A percentile compares a stretch with the other conserved stretches of the same genome.
Conservation (phyloP, 2,113 vertebrate species). For the Danio rerio region DNA sequence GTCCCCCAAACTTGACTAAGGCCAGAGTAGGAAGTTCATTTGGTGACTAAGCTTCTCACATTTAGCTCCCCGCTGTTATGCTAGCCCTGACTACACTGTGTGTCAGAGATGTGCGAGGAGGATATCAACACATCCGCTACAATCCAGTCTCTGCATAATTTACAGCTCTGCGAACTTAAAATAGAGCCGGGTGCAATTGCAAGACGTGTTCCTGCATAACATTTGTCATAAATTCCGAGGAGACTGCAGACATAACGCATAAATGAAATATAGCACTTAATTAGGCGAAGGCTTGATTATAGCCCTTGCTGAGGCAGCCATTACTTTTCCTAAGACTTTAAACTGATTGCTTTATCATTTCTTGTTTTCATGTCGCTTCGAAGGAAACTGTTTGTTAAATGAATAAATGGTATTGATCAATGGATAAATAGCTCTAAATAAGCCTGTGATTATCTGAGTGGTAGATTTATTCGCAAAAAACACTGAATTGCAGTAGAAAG, state of each 20-base stretch:
- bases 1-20: not conserved
- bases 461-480: not conserved
- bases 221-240: not conserved
- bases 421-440: not conserved
- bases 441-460: not conserved
- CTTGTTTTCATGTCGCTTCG: not conserved
- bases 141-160: conserved; percentile 33
- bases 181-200: conserved; percentile 18
- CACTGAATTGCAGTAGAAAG: not conserved
- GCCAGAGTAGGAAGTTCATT: conserved; percentile 6
- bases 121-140: conserved; percentile 35
- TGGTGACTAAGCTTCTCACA: conserved; percentile 19
- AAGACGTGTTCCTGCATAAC: conserved; percentile 14
- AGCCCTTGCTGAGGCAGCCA: not conserved
- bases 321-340: not conserved
- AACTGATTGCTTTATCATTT: not conserved
- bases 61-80: conserved; percentile 5
- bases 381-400: not conserved
- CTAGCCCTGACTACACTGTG: conserved; percentile 19
- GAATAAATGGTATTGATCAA: not conserved
- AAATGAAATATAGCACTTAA: not conserved
- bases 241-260: conserved; percentile 1
- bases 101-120: conserved; percentile 38
- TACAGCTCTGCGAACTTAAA: conserved; percentile 27
- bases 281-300: conserved; percentile 6